phyloP scores from a whole-genome alignment of 2,113 vertebrate species.

The Hydrochoerus hydrochaeris region DNA sequence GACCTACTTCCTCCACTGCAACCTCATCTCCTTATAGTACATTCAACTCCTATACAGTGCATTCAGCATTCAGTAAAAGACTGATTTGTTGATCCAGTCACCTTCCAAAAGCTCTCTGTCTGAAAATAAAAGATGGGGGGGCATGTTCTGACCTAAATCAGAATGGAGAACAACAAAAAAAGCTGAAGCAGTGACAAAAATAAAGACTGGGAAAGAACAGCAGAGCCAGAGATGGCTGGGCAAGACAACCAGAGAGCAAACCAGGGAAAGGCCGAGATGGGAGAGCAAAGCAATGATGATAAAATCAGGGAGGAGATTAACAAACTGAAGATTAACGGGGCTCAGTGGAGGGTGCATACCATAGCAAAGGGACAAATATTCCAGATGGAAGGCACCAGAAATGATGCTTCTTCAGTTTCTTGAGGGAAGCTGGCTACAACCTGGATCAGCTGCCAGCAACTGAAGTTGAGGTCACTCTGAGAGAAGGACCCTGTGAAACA shows the following conservation, averaged over 20 bases:
- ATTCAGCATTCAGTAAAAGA: not conserved
- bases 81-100: not conserved
- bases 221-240: not conserved
- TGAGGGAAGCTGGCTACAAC: not conserved
- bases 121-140: not conserved
- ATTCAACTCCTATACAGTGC: not conserved
- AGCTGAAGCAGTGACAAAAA: not conserved
- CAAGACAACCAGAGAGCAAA: not conserved
- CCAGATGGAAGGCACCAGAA: slow-evolving; percentile 54
- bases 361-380: slow-evolving; percentile 6
- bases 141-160: not conserved
- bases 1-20: not conserved
- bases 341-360: not conserved
- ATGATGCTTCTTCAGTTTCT: not conserved
- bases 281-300: fast-evolving
- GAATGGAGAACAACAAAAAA: not conserved
- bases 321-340: not conserved
- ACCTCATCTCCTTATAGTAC: not conserved
- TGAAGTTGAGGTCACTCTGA: not conserved
- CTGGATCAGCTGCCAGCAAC: slow-evolving; percentile 17
- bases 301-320: not conserved
- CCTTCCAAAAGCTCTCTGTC: not conserved
- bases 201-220: not conserved
- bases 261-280: not conserved
- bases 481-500: not conserved